A percentile compares a stretch with the other conserved stretches of the same genome.
phyloP scores from a whole-genome alignment of 2,888 invertebrate genomes.

The Lasioglossum villosulum region DNA sequence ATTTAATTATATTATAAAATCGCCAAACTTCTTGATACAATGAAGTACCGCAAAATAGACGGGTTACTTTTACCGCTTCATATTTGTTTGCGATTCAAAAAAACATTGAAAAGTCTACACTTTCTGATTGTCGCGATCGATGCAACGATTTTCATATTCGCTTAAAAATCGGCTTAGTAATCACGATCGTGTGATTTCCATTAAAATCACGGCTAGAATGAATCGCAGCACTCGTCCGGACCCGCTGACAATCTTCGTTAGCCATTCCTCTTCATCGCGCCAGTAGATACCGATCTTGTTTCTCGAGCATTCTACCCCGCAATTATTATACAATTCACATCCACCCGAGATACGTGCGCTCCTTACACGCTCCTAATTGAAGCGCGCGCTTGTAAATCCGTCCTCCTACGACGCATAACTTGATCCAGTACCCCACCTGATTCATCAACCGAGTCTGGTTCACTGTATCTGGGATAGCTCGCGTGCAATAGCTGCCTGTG shows the following conservation, averaged over 20 bases:
- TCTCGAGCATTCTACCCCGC: constrained; percentile 7
- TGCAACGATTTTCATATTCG: no score
- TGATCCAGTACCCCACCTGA: constrained; percentile 16
- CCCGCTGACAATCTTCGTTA: constrained; percentile 13
- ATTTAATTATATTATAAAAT: no score
- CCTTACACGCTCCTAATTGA: constrained; percentile 10
- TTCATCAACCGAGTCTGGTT: not conserved
- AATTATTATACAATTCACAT: constrained; percentile 11
- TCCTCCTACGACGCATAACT: constrained; percentile 9
- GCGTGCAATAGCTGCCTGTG: not conserved
- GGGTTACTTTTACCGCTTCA: no score
- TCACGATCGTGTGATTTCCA: not conserved
- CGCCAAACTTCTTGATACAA: no score
- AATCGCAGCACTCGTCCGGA: not conserved
- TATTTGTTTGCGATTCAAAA: no score
- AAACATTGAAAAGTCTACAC: no score
- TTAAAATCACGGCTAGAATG: not conserved
- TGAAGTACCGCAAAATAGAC: no score
- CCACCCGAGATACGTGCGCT: constrained; percentile 8
- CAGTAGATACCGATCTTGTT: constrained; percentile 7
- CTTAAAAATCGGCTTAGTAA: not conserved
- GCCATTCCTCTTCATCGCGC: constrained; percentile 4
- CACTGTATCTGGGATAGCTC: not conserved
- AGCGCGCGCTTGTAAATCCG: constrained; percentile 10
- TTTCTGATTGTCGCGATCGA: no score